phyloP scores from a whole-genome alignment of 2,888 invertebrate species.

The Platerodrilus igneus region DNA sequence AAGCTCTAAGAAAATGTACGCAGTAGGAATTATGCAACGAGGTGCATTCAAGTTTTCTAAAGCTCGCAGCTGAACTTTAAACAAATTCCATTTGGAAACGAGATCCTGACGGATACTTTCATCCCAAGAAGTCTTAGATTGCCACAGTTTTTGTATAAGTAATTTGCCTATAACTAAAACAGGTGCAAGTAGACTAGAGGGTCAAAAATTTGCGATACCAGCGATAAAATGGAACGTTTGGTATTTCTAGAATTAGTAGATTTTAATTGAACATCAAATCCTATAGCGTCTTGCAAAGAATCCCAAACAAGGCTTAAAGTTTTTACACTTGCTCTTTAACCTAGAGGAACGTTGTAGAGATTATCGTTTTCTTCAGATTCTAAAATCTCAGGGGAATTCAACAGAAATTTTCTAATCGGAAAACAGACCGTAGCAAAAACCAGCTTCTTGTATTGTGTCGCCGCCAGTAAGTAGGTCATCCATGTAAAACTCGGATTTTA shows the following conservation, averaged over 20 bases:
- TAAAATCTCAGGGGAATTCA: too few relatives aligned
- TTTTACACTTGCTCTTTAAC: too few relatives aligned
- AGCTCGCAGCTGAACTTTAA: background rate
- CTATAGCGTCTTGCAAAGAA: too few relatives aligned
- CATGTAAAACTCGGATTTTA: too few relatives aligned
- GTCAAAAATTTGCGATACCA: conserved; percentile 12
- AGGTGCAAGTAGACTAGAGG: conserved; percentile 14
- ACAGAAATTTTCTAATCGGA: too few relatives aligned
- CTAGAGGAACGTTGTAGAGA: too few relatives aligned
- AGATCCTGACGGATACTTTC: conserved; percentile 12
- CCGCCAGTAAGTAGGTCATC: too few relatives aligned
- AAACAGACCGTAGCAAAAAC: too few relatives aligned
- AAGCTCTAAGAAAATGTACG: conserved; percentile 14
- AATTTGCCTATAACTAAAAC: conserved; percentile 15
- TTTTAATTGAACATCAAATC: too few relatives aligned
- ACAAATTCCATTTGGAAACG: conserved; percentile 8
- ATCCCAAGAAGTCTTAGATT: conserved; percentile 16
- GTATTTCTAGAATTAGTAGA: background rate
- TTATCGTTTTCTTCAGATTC: too few relatives aligned
- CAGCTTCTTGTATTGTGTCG: too few relatives aligned
- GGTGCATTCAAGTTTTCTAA: conserved; percentile 9
- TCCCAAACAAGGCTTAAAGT: too few relatives aligned
- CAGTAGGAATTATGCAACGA: conserved; percentile 1
- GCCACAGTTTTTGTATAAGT: conserved; percentile 15
- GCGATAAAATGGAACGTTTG: conserved; percentile 12